Evolutionary conservation across 2,797 vertebrate species (phyloP), one percentile per base, ranked within the genome.

Genomic region (Kryptolebias ocellatus): DNA sequence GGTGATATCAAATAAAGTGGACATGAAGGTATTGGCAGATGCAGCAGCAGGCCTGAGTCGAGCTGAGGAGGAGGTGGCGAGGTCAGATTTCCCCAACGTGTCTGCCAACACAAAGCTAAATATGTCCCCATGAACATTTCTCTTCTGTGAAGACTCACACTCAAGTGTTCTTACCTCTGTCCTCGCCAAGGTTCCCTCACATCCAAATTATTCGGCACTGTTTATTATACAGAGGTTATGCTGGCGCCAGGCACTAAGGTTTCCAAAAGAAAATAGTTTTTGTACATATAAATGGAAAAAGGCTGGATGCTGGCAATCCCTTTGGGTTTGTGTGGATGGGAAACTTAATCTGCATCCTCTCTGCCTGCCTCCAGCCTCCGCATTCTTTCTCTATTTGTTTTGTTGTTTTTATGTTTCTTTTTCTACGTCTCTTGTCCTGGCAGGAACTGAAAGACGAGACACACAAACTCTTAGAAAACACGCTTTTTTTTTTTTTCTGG

Each of bases 171-270:
- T 82, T 70, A 85, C 70, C 27, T 46, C 78, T 57, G 50, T 76
- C 78, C 78, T 84, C 24, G 87, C 89, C 89, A 91, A 90, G 69
- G 70, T 87, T 85, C 79, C 81, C 72, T 88, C 90, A 90, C 85
- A 83, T 92, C 85, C 74, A 90, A 88, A 92, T 91, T 89, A 91
- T 93, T 93, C 90, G 89, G 83, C 87, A 78, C 74, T 93, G 92
- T 94, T 95, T 93, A 92, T 91, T 89, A 89, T 91, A 92, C 78
- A 84, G 85, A 92, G 89, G 82, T 88, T 87, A 81, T 71, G 67
- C 88, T 92, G 92, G 92, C 89, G 89, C 92, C 93, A 93, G 88
- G 86, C 85, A 46, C 73, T 71, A 78, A 64, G 76, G 87, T 86
- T 88, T 87, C 80, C 85, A 84, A 90, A 91, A 88, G 83, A 89